Evolutionary conservation across 2,113 vertebrate species (phyloP).

Genomic region (Rutilus rutilus): DNA sequence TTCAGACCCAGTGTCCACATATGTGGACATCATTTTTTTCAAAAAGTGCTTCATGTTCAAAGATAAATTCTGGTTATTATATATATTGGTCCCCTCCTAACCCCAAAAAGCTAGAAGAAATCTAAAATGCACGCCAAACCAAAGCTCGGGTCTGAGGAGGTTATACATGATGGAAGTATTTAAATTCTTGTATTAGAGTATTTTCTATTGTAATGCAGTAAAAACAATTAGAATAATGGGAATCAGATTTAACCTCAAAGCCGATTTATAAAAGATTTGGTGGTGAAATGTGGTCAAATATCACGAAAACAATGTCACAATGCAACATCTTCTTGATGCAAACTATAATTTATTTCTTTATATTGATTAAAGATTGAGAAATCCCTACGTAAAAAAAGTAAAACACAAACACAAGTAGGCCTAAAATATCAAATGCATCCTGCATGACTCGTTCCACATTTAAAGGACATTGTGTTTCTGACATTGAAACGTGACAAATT

Average conservation of each 20-base stretch:
- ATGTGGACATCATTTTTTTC: too few species aligned
- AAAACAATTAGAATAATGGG: background rate
- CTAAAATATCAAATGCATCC: background rate
- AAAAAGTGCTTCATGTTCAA: too few species aligned
- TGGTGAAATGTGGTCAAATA: background rate
- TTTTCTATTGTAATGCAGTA: background rate
- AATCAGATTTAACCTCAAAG: background rate
- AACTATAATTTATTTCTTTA: background rate
- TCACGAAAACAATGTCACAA: background rate
- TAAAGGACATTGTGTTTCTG: background rate
- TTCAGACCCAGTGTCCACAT: too few species aligned
- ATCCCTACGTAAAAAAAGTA: background rate
- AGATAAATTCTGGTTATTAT: too few species aligned
- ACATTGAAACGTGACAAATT: background rate
- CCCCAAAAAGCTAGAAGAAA: too few species aligned
- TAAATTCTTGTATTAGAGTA: background rate
- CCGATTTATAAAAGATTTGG: background rate
- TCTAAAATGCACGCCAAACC: too few species aligned
- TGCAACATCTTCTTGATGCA: background rate
- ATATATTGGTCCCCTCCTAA: too few species aligned
- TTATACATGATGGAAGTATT: background rate
- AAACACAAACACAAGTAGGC: background rate
- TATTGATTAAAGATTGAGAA: background rate
- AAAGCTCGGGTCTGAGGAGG: too few species aligned
- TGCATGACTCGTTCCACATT: background rate